phyloP scores from a whole-genome alignment of 2,113 vertebrate genomes.

The Nesogale talazaci region DNA sequence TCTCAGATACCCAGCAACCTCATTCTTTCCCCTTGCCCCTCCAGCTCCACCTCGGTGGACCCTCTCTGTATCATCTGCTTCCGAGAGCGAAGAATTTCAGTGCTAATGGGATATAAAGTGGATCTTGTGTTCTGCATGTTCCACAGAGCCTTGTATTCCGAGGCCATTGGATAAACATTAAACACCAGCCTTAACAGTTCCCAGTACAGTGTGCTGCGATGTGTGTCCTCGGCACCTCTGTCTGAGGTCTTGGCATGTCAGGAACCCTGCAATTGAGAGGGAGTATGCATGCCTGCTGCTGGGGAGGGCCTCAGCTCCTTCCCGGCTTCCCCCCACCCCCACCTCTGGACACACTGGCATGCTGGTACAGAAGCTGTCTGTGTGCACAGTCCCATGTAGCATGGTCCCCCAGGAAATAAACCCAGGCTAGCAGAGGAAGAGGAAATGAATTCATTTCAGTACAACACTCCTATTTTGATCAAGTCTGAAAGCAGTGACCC shows the following conservation, averaged over 20 bases:
- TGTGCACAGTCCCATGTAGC: not conserved
- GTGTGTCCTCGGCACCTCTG: conserved; percentile 60
- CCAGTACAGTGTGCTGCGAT: conserved; percentile 60
- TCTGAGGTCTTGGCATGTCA: conserved; percentile 62
- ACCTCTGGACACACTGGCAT: not conserved
- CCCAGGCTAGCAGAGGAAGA: conserved; percentile 41
- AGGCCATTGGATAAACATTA: conserved; percentile 75
- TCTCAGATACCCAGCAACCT: not conserved
- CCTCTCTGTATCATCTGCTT: conserved; percentile 68
- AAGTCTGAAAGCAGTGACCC: conserved; percentile 70
- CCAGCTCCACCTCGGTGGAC: not conserved
- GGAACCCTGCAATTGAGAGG: not conserved
- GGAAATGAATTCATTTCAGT: conserved; percentile 70
- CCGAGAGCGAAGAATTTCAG: conserved; percentile 64
- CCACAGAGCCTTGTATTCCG: conserved; percentile 65
- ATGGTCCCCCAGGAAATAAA: conserved; percentile 64
- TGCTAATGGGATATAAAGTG: conserved; percentile 75
- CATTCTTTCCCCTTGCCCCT: conserved; percentile 18
- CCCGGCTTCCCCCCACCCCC: not conserved
- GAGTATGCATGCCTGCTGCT: not conserved
- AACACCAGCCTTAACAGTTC: conserved; percentile 59
- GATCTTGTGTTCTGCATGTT: conserved; percentile 71
- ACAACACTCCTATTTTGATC: conserved; percentile 70
- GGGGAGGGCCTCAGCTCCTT: accelerated
- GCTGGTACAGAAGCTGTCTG: conserved; percentile 32